Evolutionary conservation across 2,113 vertebrate genomes (phyloP), one percentile per base, ranked within the genome.

Genomic region (Myrmecophaga tridactyla): DNA sequence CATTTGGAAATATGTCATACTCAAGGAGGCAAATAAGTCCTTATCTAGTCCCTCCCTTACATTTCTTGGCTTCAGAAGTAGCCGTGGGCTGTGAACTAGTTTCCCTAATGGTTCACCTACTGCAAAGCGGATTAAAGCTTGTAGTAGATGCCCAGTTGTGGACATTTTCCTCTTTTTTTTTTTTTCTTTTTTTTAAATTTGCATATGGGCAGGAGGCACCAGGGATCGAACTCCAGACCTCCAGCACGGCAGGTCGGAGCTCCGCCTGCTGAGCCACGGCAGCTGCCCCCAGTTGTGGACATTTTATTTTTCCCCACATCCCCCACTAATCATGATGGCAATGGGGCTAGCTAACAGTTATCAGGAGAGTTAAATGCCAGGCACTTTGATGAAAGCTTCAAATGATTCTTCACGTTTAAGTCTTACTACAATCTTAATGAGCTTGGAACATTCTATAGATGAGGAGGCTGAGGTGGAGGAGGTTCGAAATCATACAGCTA

Each of bases 1-100:
- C 39, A 12, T 23, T 91, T 67, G 87, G 36, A 73, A 48, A 36
- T 18, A 17, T 43, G 53, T 67, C 58, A 1, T 3, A 12, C 31
- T 76, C 46, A 43, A 60, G 63, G 81, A 29, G 41, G 29, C 65
- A 56, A 20, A 25, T 5, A 4, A 27, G 51, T 10, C 75, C 90
- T 84, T 65, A 41, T 48, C 36, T 34, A 1, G 4, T 46, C 13
- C 60, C 13, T 77, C 60, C 27, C 29, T 70, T 62, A n/a, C 65
- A 46, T 90, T 92, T 90, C 89, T 81, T 94, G 53, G 58, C 48
- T 86, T 78, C 56, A 67, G 60, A 77, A 39, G 82, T 29, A 56
- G n/a, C 48, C 83, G 73, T 93, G 62, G 94, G 60, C 76, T 51
- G 13, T 80, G 36, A 80, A 88, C 81, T 88, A 36, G 34, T 62